Evolutionary conservation across 2,888 invertebrate genomes (phyloP), one percentile per base, ranked within the genome.

Genomic region (Helobdella robusta): DNA sequence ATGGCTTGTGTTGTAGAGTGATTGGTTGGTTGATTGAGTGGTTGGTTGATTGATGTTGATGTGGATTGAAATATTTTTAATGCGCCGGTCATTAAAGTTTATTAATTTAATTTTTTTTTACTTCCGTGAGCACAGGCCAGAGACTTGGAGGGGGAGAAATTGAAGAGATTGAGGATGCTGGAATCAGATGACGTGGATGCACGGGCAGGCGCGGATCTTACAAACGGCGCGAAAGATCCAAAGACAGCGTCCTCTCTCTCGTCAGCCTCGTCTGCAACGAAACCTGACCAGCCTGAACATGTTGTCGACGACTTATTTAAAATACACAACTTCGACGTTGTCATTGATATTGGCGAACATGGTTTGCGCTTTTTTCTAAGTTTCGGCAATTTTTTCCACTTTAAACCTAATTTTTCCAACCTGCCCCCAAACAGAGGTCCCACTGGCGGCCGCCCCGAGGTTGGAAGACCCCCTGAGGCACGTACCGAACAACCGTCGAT

Each of bases 261-360:
- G 11, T 18, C 18, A 11, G 11, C 44, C 32, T 30, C 6, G 11
- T 25, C 23, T 28, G 11, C 8, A 11, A 11, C 32, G 11, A 20
- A 20, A 6, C 11, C 20, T 6, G 20, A 30, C 25, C 6, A 25
- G 15, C 8, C 20, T 58, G 59, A 25, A 28, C 6, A 20, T 28
- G 6, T n/a, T 30, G 44, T 63, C 35, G 34, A 28, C 11, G 72
- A 72, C 73, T 77, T 85, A 71, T 84, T 83, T 81, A 84, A 82
- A 72, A 85, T 77, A 65, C 97, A 97, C 78, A 91, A 97, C 81
- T 95, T 97, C 81, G 95, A 97, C 75, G 91, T 93, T 73, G 89
- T 87, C 78, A 92, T 97, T 70, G 93, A 95, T 78, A 74, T 82
- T 60, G 77, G 79, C 69, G 78, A 78, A 18, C 30, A 62, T 28